These are phyloP conservation scores for Sorex fumeus DNA, from an alignment of 2,113 vertebrate genomes.

Conservation along the genomic window DNA sequence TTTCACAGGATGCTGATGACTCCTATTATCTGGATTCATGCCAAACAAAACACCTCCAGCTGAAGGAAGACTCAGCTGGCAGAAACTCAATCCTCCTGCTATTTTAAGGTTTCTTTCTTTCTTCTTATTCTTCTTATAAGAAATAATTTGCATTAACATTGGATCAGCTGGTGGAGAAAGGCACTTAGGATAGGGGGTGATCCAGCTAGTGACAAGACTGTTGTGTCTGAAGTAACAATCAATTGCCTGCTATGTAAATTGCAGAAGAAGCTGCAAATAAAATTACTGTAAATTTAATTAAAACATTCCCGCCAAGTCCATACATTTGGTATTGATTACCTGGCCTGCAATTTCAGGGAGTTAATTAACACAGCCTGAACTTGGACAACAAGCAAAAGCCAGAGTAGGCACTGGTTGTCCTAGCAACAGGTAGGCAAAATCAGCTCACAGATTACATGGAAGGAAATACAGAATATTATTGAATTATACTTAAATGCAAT, in stretches of 20 bases:
- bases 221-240: constrained; percentile 82
- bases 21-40: neutral
- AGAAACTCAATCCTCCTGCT: constrained; percentile 37
- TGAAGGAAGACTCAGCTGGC: neutral
- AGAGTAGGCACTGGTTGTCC: constrained; percentile 86
- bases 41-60: constrained; percentile 39
- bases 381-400: constrained; percentile 66
- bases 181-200: constrained; percentile 71
- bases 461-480: constrained; percentile 80
- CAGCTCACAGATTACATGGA: constrained; percentile 82
- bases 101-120: constrained; percentile 52
- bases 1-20: neutral
- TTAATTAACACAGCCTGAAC: constrained; percentile 84
- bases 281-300: constrained; percentile 88
- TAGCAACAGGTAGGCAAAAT: constrained; percentile 87
- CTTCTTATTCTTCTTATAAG: neutral
- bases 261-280: constrained; percentile 84
- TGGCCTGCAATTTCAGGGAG: constrained; percentile 85
- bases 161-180: constrained; percentile 46
- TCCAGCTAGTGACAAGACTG: constrained; percentile 65
- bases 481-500: constrained; percentile 82
- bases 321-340: constrained; percentile 88
- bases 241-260: constrained; percentile 76
- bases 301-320: constrained; percentile 88
- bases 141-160: neutral